These are phyloP conservation scores for Lophochroa leadbeateri DNA, from an alignment of 2,113 vertebrate genomes.

Conservation along the genomic window DNA sequence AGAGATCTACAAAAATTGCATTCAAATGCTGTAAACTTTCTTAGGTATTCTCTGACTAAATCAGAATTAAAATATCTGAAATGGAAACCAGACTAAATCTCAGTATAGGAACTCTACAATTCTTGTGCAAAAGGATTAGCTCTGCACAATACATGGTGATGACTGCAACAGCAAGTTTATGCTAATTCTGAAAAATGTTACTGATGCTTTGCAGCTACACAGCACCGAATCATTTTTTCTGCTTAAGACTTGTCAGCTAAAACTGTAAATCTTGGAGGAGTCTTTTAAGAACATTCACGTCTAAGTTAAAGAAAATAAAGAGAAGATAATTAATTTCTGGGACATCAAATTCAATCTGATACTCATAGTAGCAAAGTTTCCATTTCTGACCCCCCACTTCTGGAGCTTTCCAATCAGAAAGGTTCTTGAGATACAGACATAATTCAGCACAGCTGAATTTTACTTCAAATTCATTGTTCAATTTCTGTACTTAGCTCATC, in stretches of 20 bases:
- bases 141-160: background rate
- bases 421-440: background rate
- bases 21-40: background rate
- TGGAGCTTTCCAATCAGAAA: background rate
- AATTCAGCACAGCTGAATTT: background rate
- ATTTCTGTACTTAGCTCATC: background rate
- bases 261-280: background rate
- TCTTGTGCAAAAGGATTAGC: background rate
- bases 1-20: background rate
- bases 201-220: background rate
- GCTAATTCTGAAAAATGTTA: background rate
- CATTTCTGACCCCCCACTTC: background rate
- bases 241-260: background rate
- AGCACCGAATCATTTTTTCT: background rate
- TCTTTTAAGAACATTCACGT: background rate
- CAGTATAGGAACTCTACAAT: background rate
- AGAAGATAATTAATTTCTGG: background rate
- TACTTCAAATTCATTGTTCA: background rate
- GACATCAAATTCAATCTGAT: background rate
- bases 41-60: background rate
- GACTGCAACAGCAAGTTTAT: background rate
- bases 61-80: background rate
- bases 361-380: background rate
- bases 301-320: background rate
- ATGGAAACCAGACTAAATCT: background rate